A percentile compares a stretch with the other conserved stretches of the same genome.
phyloP scores from a whole-genome alignment of 2,888 invertebrate genomes.

The Chloromyia formosa region DNA sequence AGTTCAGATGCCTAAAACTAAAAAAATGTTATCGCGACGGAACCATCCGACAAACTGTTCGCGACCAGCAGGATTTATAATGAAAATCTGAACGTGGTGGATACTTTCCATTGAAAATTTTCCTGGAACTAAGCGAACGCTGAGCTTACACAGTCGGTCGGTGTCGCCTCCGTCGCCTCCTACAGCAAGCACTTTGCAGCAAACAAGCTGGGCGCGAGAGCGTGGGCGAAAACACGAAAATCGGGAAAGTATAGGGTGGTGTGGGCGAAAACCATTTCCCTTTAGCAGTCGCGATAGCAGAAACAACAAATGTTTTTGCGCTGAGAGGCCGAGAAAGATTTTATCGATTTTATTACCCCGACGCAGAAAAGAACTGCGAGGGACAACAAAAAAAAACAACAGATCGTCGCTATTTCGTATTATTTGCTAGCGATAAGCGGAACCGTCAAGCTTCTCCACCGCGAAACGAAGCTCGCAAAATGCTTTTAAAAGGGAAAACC shows the following conservation, averaged over 20 bases:
- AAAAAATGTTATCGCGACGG: conserved; percentile 55
- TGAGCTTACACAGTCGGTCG: background rate
- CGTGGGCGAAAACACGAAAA: conserved; percentile 13
- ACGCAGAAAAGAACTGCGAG: no score
- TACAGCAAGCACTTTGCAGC: background rate
- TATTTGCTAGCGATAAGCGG: no score
- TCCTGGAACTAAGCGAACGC: conserved; percentile 15
- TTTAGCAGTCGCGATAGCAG: background rate
- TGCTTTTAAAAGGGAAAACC: no score
- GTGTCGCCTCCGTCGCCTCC: background rate
- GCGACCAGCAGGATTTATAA: background rate
- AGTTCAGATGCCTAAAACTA: conserved; percentile 4
- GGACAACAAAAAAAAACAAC: no score
- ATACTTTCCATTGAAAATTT: conserved; percentile 42
- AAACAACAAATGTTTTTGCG: background rate
- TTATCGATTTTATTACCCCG: conserved; percentile 22
- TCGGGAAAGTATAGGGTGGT: background rate
- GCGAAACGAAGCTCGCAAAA: no score
- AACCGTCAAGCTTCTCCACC: no score
- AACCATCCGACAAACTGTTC: conserved; percentile 63
- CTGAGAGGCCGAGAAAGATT: background rate
- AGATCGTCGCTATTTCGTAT: no score
- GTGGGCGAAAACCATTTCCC: conserved; percentile 18
- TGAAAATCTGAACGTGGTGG: conserved; percentile 11
- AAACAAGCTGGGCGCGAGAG: background rate